Evolutionary conservation across 2,888 invertebrate species (phyloP).

Genomic region (Acrobeloides nanus): DNA sequence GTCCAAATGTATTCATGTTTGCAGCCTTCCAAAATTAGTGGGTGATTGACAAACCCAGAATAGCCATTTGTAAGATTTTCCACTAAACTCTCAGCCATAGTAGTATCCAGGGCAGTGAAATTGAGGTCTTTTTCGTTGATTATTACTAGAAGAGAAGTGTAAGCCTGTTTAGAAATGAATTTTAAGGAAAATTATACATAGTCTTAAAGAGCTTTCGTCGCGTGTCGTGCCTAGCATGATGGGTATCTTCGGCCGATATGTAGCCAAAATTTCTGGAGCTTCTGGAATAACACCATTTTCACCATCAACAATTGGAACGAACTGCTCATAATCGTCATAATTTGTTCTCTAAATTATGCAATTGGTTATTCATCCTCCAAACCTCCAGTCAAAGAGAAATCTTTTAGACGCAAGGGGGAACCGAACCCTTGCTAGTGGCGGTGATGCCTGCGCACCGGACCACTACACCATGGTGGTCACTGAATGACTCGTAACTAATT

Average conservation of each 20-base stretch:
- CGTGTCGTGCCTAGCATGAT: conserved; percentile 46
- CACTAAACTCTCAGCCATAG: conserved; percentile 39
- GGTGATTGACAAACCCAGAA: conserved; percentile 48
- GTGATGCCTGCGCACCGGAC: no score
- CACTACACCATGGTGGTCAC: no score
- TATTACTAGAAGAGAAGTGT: conserved; percentile 33
- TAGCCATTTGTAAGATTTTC: conserved; percentile 45
- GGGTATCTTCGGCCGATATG: conserved; percentile 39
- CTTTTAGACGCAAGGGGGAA: no score
- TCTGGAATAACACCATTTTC: conserved; percentile 48
- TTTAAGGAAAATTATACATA: conserved; percentile 34
- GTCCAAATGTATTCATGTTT: conserved; percentile 51
- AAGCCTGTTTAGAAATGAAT: not conserved
- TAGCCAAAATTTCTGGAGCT: conserved; percentile 39
- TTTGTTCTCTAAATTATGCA: conserved; percentile 10
- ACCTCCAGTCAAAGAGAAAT: no score
- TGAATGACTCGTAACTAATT: no score
- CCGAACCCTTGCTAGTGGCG: no score
- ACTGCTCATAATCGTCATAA: conserved; percentile 51
- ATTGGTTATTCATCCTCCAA: no score
- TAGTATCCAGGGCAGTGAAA: conserved; percentile 30
- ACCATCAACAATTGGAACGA: conserved; percentile 52
- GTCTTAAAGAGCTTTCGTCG: conserved; percentile 49
- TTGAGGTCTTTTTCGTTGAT: conserved; percentile 50
- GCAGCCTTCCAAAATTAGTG: conserved; percentile 48